A percentile compares a stretch with the other conserved stretches of the same genome.
These are phyloP conservation scores for Heliornis fulica DNA, from an alignment of 2,113 vertebrate species.

Conservation along the genomic window DNA sequence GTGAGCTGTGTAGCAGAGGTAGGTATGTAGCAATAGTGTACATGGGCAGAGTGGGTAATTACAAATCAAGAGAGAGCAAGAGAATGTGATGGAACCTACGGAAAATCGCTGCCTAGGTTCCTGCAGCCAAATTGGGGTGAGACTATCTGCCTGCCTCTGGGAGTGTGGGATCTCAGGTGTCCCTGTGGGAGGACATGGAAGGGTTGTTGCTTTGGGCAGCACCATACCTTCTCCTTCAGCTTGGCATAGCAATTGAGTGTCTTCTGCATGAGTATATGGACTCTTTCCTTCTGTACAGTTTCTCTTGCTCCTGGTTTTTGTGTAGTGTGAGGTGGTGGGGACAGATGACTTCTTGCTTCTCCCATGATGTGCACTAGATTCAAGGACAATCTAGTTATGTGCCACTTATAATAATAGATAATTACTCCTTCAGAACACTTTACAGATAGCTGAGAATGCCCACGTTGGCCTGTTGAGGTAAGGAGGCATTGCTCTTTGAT, in stretches of 20 bases:
- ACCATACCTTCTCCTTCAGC: not conserved
- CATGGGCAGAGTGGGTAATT: not conserved
- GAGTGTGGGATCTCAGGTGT: not conserved
- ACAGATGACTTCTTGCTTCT: not conserved
- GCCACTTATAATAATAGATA: not conserved
- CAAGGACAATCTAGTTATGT: not conserved
- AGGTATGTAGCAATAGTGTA: not conserved
- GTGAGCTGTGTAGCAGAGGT: not conserved
- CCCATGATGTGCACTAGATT: not conserved
- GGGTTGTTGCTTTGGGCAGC: not conserved
- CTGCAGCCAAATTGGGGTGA: not conserved
- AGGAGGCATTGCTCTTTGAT: not conserved
- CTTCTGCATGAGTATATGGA: not conserved
- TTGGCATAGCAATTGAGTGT: not conserved
- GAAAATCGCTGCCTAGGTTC: not conserved
- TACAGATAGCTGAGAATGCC: not conserved
- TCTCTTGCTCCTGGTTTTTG: not conserved
- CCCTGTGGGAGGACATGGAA: not conserved
- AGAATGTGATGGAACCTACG: not conserved
- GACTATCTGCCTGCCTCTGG: not conserved
- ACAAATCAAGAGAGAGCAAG: not conserved
- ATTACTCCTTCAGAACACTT: conserved; percentile 1
- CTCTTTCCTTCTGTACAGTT: not conserved
- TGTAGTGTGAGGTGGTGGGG: not conserved
- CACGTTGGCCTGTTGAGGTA: not conserved